Percentiles rank a stretch among this genome's conserved stretches.
Conservation (phyloP, 2,888 invertebrate species). For the Ochlodes sylvanus region DNA sequence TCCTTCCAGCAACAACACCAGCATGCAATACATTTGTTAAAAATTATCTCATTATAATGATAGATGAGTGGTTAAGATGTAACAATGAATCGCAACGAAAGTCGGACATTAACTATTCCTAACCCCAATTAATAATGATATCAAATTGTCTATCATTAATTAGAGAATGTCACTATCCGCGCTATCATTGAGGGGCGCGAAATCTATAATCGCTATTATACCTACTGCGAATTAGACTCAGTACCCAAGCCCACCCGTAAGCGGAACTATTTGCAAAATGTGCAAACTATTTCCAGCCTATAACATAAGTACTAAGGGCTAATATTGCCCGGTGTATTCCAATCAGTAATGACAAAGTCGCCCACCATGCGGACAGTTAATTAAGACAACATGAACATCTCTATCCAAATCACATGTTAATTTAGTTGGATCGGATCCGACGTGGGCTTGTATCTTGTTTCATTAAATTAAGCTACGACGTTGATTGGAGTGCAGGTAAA, state of each 20-base stretch:
- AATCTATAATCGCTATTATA: slow-evolving; percentile 52
- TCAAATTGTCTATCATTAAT: slow-evolving; percentile 69
- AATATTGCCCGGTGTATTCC: slow-evolving; percentile 9
- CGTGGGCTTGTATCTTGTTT: slow-evolving; percentile 41
- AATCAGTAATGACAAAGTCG: slow-evolving; percentile 32
- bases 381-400: slow-evolving; percentile 45
- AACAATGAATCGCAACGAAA: slow-evolving; percentile 44
- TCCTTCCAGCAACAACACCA: slow-evolving; percentile 25
- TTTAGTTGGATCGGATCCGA: slow-evolving; percentile 42
- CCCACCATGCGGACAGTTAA: slow-evolving; percentile 43
- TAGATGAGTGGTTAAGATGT: slow-evolving; percentile 37
- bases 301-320: not conserved
- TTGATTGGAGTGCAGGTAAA: slow-evolving; percentile 43
- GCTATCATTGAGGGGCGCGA: slow-evolving; percentile 52
- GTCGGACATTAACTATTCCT: slow-evolving; percentile 62
- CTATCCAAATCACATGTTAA: slow-evolving; percentile 46
- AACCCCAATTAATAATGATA: slow-evolving; percentile 80
- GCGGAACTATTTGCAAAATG: slow-evolving; percentile 16
- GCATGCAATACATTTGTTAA: slow-evolving; percentile 35
- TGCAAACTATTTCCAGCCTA: not conserved
- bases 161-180: slow-evolving; percentile 63
- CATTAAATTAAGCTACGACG: slow-evolving; percentile 44
- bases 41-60: slow-evolving; percentile 39
- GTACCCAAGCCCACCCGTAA: slow-evolving; percentile 26
- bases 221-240: not conserved